Conservation (phyloP, 2,888 invertebrate species). For the Entomobrya proxima region DNA sequence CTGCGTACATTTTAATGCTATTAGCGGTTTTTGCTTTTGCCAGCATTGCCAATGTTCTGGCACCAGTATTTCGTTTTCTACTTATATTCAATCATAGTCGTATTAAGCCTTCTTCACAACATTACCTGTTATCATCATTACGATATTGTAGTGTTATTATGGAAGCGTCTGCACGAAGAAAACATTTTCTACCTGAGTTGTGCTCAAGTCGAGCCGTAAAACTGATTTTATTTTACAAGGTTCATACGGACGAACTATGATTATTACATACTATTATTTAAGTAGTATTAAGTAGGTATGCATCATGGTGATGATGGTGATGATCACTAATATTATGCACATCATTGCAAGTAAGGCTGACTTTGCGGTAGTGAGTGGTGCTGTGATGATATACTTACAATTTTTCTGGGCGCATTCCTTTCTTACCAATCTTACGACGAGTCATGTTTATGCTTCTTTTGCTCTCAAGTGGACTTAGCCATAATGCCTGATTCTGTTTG, state of each 20-base stretch:
- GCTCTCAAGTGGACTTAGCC: too few relatives aligned
- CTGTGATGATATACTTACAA: conserved; percentile 16
- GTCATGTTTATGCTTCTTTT: conserved; percentile 15
- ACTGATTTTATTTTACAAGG: neutral
- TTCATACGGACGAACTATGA: neutral
- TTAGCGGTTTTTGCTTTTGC: conserved; percentile 34
- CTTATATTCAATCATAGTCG: neutral
- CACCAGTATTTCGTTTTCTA: neutral
- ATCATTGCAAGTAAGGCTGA: conserved; percentile 18
- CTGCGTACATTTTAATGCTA: conserved; percentile 4
- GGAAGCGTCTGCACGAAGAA: conserved; percentile 27
- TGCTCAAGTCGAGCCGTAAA: conserved; percentile 15
- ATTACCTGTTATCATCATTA: conserved; percentile 12
- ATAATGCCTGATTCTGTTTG: neutral
- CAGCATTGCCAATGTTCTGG: conserved; percentile 4
- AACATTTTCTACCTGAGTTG: conserved; percentile 28
- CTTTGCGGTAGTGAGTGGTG: neutral
- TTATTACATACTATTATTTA: conserved; percentile 11
- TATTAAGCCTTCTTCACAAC: conserved; percentile 28
- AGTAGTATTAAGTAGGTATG: neutral
- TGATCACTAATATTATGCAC: conserved; percentile 24
- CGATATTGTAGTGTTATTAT: conserved; percentile 16
- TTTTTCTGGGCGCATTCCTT: conserved; percentile 16
- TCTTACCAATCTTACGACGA: neutral
- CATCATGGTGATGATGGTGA: neutral